Evolutionary conservation across 2,797 vertebrate genomes (phyloP).

Genomic region (Liasis olivaceus): DNA sequence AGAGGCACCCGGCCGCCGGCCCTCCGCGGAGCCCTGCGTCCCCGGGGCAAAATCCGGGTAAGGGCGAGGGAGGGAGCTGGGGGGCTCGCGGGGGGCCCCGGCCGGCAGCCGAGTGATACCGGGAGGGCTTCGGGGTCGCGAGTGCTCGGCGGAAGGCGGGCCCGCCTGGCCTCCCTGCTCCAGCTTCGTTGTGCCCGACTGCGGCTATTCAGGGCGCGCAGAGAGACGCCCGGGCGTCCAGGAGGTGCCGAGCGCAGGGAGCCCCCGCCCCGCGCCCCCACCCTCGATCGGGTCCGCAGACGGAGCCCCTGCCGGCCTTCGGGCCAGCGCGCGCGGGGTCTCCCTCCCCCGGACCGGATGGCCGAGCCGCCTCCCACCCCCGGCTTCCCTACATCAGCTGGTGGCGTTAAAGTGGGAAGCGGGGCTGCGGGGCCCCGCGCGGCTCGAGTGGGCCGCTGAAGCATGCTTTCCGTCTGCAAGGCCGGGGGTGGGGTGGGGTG

Average conservation of each 20-base stretch:
- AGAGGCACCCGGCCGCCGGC: no score
- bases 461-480: background rate
- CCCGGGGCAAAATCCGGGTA: background rate
- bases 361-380: background rate
- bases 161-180: background rate
- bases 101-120: background rate
- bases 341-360: no score
- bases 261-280: background rate
- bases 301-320: background rate
- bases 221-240: background rate
- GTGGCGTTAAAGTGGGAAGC: no score
- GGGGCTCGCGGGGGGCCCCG: background rate
- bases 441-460: no score
- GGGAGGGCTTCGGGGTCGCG: background rate
- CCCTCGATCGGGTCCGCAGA: background rate
- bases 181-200: background rate
- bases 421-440: no score
- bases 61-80: background rate
- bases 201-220: background rate
- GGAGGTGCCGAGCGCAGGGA: background rate
- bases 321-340: background rate
- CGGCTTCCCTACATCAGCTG: no score
- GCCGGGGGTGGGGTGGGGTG: background rate
- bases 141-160: background rate
- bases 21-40: background rate